Evolutionary conservation across 1,140 invertebrate species (phyloP).

Genomic region (Caenorhabditis briggsae): DNA sequence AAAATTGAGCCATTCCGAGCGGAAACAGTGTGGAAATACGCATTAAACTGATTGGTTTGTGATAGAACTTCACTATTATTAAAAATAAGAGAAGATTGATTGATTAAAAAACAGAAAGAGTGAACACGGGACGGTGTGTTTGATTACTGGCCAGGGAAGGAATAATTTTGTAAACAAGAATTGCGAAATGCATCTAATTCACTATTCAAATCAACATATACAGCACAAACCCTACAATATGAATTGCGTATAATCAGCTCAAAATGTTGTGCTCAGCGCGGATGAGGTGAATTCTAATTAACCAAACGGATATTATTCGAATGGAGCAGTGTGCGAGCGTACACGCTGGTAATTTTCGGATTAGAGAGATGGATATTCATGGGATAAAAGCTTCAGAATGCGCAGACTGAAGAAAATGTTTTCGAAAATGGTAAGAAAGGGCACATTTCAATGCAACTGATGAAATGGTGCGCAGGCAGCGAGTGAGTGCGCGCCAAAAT

Average conservation of each 20-base stretch:
- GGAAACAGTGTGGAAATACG: not conserved
- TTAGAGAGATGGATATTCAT: not conserved
- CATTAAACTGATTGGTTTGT: not conserved
- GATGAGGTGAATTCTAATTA: slow-evolving; percentile 52
- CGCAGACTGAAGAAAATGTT: not conserved
- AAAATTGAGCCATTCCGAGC: slow-evolving; percentile 44
- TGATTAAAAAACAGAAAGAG: slow-evolving; percentile 16
- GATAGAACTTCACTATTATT: not conserved
- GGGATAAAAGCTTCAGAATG: slow-evolving; percentile 11
- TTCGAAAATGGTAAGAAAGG: slow-evolving; percentile 1
- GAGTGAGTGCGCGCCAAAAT: slow-evolving; percentile 27
- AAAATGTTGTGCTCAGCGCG: not conserved
- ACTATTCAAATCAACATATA: not conserved
- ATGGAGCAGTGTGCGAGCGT: not conserved
- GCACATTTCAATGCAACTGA: slow-evolving; percentile 3
- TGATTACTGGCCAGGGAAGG: slow-evolving; percentile 7
- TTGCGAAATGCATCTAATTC: slow-evolving; percentile 24
- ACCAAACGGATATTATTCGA: slow-evolving; percentile 42
- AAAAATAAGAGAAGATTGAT: not conserved
- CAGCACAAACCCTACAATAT: not conserved
- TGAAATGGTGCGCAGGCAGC: not conserved
- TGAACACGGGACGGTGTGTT: slow-evolving; percentile 37
- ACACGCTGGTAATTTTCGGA: slow-evolving; percentile 39
- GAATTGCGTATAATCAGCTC: slow-evolving; percentile 5
- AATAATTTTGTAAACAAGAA: not conserved